Evolutionary conservation across 2,113 vertebrate species (phyloP).

Genomic region (Ailurus styani): DNA sequence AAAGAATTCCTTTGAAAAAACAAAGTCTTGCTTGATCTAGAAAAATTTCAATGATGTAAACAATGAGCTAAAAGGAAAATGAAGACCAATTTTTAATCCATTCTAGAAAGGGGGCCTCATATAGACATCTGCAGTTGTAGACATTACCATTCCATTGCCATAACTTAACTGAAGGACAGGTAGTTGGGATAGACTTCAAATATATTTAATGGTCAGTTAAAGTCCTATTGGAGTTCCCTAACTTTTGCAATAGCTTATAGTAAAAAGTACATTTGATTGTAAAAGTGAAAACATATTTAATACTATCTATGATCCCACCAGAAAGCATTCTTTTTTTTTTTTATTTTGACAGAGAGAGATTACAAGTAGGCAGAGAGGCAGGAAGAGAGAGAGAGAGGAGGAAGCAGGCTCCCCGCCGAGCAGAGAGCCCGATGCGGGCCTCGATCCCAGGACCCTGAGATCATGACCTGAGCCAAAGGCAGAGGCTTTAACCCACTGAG

Average conservation of each 20-base stretch:
- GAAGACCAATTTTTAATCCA: not conserved
- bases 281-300: not conserved
- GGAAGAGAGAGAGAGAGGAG: too few species aligned
- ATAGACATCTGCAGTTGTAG: not conserved
- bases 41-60: not conserved
- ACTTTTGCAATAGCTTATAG: not conserved
- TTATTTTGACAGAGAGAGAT: too few species aligned
- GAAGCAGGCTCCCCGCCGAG: too few species aligned
- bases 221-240: not conserved
- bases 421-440: too few species aligned
- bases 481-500: too few species aligned
- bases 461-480: too few species aligned
- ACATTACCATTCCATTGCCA: not conserved
- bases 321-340: too few species aligned
- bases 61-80: not conserved
- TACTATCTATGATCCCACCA: not conserved
- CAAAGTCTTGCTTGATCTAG: not conserved
- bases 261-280: not conserved
- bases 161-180: not conserved
- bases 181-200: not conserved
- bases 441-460: too few species aligned
- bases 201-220: not conserved
- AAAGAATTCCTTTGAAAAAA: not conserved
- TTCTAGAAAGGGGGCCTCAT: not conserved
- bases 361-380: too few species aligned